phyloP scores from a whole-genome alignment of 2,797 vertebrate species.

The Acrossocheilus wenchowensis region DNA sequence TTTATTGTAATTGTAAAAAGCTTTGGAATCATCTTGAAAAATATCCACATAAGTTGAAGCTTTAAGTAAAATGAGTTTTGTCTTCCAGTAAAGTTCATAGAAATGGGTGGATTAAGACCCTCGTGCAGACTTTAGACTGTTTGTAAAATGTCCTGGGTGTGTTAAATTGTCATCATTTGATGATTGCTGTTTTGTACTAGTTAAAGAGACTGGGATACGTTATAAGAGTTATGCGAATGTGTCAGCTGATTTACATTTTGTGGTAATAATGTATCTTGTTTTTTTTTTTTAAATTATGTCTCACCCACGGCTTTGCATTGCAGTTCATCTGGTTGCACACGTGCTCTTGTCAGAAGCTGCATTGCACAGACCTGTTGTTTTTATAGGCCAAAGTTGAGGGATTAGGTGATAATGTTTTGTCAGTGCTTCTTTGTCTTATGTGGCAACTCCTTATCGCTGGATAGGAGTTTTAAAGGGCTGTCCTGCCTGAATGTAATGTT shows the following conservation, averaged over 20 bases:
- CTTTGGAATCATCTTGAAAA: neutral
- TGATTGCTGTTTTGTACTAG: neutral
- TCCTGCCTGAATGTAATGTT: neutral
- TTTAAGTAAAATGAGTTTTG: neutral
- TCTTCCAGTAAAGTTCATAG: neutral
- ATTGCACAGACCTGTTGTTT: neutral
- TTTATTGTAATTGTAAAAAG: neutral
- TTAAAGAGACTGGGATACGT: neutral
- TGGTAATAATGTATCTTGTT: neutral
- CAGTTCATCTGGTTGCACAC: neutral
- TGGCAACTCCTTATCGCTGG: neutral
- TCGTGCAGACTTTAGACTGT: neutral
- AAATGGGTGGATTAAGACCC: neutral
- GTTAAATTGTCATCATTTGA: neutral
- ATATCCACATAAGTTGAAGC: neutral
- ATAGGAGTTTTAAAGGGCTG: neutral
- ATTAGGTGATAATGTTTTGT: neutral
- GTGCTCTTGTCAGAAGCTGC: slow-evolving; percentile 6
- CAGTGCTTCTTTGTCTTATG: slow-evolving; percentile 14
- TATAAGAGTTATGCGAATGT: neutral
- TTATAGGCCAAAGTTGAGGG: slow-evolving; percentile 21
- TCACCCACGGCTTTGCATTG: slow-evolving; percentile 8
- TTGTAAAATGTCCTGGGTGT: neutral
- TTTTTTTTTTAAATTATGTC: neutral
- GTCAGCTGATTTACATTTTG: neutral